Conservation (phyloP, 30 jellyfish, hydroid and myxozoan species). For the Nemopilema nomurai region DNA sequence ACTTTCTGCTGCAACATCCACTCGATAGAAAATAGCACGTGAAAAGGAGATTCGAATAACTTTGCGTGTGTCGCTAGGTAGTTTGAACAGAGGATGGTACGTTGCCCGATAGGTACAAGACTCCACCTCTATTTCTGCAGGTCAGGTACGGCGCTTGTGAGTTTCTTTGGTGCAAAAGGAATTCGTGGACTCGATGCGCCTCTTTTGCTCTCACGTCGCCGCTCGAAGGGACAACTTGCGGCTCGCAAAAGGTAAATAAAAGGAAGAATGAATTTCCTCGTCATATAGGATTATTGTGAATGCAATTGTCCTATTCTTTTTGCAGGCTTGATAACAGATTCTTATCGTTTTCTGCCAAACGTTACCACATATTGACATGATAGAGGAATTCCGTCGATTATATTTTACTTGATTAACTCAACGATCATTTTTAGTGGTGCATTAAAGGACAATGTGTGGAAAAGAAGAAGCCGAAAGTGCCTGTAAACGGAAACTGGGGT, state of each 20-base stretch:
- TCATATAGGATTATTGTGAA: too few species aligned
- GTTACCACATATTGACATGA: not conserved
- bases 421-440: conserved; percentile 71
- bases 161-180: conserved; percentile 48
- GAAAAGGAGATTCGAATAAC: too few species aligned
- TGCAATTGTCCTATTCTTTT: not conserved
- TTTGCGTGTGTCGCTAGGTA: too few species aligned
- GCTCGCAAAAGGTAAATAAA: conserved; percentile 54
- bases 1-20: too few species aligned
- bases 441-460: conserved; percentile 60
- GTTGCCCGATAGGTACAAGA: not conserved
- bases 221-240: conserved; percentile 85
- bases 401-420: not conserved
- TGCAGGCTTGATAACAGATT: not conserved
- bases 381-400: not conserved
- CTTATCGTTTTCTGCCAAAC: not conserved
- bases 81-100: not conserved
- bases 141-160: conserved; percentile 55
- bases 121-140: not conserved
- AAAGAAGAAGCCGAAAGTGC: conserved; percentile 35
- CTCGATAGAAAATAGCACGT: too few species aligned
- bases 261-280: not conserved
- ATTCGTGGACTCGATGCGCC: conserved; percentile 39
- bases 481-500: conserved; percentile 83
- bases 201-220: conserved; percentile 58